Evolutionary conservation across 2,797 vertebrate genomes (phyloP).

Genomic region (Gouania willdenowi): DNA sequence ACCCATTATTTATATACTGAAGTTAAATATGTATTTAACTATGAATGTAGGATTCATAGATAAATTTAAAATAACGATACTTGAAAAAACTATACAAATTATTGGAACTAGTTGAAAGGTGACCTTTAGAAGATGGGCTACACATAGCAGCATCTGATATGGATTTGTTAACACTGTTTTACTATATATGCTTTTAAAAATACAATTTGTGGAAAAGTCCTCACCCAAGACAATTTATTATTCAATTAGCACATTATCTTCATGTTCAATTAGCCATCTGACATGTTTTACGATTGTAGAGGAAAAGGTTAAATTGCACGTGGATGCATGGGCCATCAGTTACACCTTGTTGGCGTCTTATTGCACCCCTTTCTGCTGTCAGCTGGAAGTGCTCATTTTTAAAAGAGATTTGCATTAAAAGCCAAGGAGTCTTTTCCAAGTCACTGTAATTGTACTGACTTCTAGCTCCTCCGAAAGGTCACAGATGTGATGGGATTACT

Average conservation of each 20-base stretch:
- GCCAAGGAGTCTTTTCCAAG: constrained; percentile 69
- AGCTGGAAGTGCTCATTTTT: constrained; percentile 75
- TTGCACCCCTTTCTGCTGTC: constrained; percentile 77
- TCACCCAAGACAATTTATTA: constrained; percentile 15
- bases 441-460: constrained; percentile 83
- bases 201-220: constrained; percentile 4
- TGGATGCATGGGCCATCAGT: constrained; percentile 75
- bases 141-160: too few species aligned
- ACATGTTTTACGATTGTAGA: constrained; percentile 41
- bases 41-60: too few species aligned
- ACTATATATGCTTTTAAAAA: constrained; percentile 2
- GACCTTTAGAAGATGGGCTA: too few species aligned
- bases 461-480: constrained; percentile 78
- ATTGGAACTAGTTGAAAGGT: too few species aligned
- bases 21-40: too few species aligned
- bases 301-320: constrained; percentile 66
- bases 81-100: too few species aligned
- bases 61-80: too few species aligned
- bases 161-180: too few species aligned
- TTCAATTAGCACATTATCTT: constrained; percentile 39
- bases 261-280: constrained; percentile 44
- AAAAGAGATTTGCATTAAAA: constrained; percentile 83
- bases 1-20: too few species aligned
- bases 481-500: constrained; percentile 80
- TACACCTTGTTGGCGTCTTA: constrained; percentile 82